Conservation (phyloP, 2,888 invertebrate genomes). For the Muscina levida region DNA sequence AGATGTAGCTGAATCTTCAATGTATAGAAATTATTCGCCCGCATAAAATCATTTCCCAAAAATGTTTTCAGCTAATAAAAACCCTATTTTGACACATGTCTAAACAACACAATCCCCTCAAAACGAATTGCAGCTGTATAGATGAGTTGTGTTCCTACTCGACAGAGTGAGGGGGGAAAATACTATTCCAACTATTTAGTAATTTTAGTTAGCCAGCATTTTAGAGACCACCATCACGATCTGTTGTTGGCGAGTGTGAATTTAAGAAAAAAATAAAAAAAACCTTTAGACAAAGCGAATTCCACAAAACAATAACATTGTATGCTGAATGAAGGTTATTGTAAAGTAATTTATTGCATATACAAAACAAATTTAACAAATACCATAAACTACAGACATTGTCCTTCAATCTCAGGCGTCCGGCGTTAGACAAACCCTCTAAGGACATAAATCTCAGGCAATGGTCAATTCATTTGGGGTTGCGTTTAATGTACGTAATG, state of each 20-base stretch:
- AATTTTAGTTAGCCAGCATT: conserved; percentile 12
- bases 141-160: background rate
- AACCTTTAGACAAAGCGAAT: background rate
- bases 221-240: background rate
- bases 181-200: too few relatives aligned
- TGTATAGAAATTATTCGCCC: conserved; percentile 45
- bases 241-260: background rate
- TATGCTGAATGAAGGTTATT: conserved; percentile 40
- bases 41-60: conserved; percentile 50
- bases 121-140: conserved; percentile 30
- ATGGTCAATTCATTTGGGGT: too few relatives aligned
- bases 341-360: conserved; percentile 47
- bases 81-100: conserved; percentile 54
- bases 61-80: conserved; percentile 52
- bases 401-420: background rate
- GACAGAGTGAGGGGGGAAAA: background rate
- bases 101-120: conserved; percentile 46
- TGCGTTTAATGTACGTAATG: background rate
- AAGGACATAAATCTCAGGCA: background rate
- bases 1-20: too few relatives aligned
- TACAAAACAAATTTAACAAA: conserved; percentile 30
- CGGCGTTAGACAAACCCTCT: background rate
- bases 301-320: conserved; percentile 19
- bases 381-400: background rate
- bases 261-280: background rate